Evolutionary conservation across 2,888 invertebrate species (phyloP).

Genomic region (Oscheius sp.): DNA sequence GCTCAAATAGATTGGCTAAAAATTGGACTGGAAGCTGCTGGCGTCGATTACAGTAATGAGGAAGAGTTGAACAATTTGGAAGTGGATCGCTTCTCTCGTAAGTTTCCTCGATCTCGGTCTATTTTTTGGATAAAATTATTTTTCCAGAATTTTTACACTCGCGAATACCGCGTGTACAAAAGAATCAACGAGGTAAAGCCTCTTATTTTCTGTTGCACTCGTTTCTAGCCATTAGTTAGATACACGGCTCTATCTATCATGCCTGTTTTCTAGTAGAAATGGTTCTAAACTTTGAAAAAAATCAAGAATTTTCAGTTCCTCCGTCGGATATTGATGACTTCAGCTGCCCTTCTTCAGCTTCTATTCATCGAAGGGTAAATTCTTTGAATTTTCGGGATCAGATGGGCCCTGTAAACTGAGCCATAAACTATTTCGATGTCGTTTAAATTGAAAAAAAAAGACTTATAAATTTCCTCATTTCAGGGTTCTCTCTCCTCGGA

Average conservation of each 20-base stretch:
- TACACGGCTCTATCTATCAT: too few species aligned
- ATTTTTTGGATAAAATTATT: neutral
- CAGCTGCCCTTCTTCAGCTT: constrained; percentile 19
- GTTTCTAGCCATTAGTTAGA: too few species aligned
- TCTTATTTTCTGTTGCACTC: neutral
- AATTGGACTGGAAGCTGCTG: constrained; percentile 57
- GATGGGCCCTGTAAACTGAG: too few species aligned
- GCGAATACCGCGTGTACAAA: constrained; percentile 19
- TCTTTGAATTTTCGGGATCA: too few species aligned
- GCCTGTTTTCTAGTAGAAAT: neutral
- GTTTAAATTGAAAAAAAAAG: too few species aligned
- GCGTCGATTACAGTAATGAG: constrained; percentile 53
- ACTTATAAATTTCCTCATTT: too few species aligned
- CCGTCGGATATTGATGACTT: constrained; percentile 31
- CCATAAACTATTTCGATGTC: too few species aligned
- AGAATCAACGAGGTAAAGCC: constrained; percentile 21
- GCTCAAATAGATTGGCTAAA: constrained; percentile 61
- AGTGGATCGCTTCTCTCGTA: constrained; percentile 50
- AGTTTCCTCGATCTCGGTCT: neutral
- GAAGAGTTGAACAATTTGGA: constrained; percentile 51
- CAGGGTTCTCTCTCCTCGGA: constrained; percentile 21
- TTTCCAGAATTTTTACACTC: constrained; percentile 21
- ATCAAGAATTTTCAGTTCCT: constrained; percentile 11
- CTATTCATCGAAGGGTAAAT: constrained; percentile 16
- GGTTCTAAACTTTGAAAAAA: too few species aligned